Conservation (phyloP, 2,888 invertebrate genomes). For the Scaptomyza flava region DNA sequence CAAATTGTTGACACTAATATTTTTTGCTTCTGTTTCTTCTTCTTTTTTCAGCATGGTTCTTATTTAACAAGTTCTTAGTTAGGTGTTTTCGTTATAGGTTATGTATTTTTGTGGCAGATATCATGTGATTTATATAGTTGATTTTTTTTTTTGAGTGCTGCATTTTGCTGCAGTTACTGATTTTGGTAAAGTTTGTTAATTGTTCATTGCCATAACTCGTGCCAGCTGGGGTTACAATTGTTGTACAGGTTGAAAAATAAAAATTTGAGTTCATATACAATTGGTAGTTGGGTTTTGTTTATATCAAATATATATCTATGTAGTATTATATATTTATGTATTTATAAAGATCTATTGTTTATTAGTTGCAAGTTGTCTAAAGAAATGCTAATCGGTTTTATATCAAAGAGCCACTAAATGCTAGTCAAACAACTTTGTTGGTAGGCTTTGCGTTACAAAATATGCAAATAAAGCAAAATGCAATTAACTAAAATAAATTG, state of each 20-base stretch:
- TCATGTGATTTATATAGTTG: slow-evolving; percentile 15
- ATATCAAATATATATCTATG: slow-evolving; percentile 36
- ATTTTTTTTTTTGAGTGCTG: slow-evolving; percentile 26
- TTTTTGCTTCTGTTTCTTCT: slow-evolving; percentile 12
- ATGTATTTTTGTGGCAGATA: slow-evolving; percentile 26
- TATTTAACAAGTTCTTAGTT: slow-evolving; percentile 25
- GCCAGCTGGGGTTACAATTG: slow-evolving; percentile 84
- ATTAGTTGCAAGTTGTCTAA: slow-evolving; percentile 59
- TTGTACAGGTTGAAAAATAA: slow-evolving; percentile 62
- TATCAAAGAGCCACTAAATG: slow-evolving; percentile 73
- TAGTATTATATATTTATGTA: slow-evolving; percentile 12
- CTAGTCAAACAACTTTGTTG: slow-evolving; percentile 67
- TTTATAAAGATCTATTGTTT: slow-evolving; percentile 37
- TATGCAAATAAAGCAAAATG: slow-evolving; percentile 75
- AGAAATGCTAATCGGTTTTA: slow-evolving; percentile 68
- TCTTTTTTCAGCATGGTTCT: slow-evolving; percentile 10
- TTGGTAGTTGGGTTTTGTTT: slow-evolving; percentile 43
- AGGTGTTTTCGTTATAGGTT: slow-evolving; percentile 14
- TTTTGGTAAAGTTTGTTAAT: slow-evolving; percentile 27
- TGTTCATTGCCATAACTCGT: slow-evolving; percentile 84
- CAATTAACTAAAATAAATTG: slow-evolving; percentile 51
- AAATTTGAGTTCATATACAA: slow-evolving; percentile 65
- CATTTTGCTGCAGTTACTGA: slow-evolving; percentile 52
- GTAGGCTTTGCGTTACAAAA: slow-evolving; percentile 66
- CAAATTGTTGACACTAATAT: slow-evolving; percentile 57